Conservation (phyloP, 2,888 invertebrate species). For the Drosophila robusta region DNA sequence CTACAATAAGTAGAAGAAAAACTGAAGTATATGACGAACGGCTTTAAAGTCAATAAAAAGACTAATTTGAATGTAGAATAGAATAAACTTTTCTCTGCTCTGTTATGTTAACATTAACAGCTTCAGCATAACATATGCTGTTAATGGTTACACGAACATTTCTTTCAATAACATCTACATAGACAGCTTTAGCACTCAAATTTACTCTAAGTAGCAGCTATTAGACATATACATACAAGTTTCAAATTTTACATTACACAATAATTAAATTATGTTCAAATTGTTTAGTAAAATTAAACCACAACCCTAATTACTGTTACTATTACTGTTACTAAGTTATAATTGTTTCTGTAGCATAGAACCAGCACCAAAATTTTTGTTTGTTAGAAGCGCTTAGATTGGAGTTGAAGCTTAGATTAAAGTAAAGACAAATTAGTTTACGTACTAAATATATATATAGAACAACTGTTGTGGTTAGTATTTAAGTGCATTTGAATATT, state of each 20-base stretch:
- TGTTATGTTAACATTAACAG: constrained; percentile 1
- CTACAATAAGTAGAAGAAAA: constrained; percentile 40
- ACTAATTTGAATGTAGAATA: too few relatives aligned
- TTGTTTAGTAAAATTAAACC: constrained; percentile 51
- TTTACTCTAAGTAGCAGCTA: constrained; percentile 20
- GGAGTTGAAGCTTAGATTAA: constrained; percentile 37
- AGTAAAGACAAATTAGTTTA: constrained; percentile 23
- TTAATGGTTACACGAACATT: neutral
- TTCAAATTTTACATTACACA: constrained; percentile 37
- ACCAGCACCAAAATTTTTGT: constrained; percentile 66
- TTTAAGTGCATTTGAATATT: constrained; percentile 44
- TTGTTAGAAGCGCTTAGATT: constrained; percentile 72
- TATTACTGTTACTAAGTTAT: constrained; percentile 22
- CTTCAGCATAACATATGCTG: neutral
- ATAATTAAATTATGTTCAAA: constrained; percentile 40
- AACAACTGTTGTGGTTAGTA: constrained; percentile 38
- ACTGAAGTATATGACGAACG: constrained; percentile 34
- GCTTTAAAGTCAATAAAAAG: neutral
- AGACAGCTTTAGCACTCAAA: constrained; percentile 2
- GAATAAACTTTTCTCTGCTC: neutral
- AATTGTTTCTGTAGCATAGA: constrained; percentile 51
- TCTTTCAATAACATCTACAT: neutral
- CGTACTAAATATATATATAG: constrained; percentile 24
- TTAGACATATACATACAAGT: constrained; percentile 46
- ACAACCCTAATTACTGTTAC: constrained; percentile 67